Evolutionary conservation across 1,140 invertebrate genomes (phyloP), one percentile per base, ranked within the genome.

Genomic region (Tetramorium simillimum): DNA sequence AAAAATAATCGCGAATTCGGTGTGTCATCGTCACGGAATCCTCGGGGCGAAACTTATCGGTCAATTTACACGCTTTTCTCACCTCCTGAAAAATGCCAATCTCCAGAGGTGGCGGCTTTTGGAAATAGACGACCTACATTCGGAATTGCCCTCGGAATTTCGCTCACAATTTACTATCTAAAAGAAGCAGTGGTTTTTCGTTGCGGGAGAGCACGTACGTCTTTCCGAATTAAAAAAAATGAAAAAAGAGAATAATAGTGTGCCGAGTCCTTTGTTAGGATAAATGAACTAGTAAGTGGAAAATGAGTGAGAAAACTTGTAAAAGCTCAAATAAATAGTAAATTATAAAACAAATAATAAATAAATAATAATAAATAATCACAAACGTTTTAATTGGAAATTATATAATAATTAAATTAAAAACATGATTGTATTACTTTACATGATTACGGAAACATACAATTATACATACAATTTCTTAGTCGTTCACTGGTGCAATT

Each of bases 171-270:
- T 81, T 81, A 80, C 60, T 80, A 7, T 37, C 76, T 40, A 53
- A 81, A 81, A 67, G 63, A 81, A 81, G 77, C 33, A 28, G n/a
- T 37, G 73, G 24, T n/a, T 80, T 81, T 81, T 70, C 62, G 62
- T 80, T 40, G 21, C 21, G 63, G 56, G 14, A 81, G 49, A 70
- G 21, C 60, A 43, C 60, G 62, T 37, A 24, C 63, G 76, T 70
- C 21, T 24, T 56, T 56, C 16, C 14, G 10, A 70, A 70, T 70
- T 43, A 67, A 70, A 81, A 81, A 78, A 78, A 51, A n/a, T 28
- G 49, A 28, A 56, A 43, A 60, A 76, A 69, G 58, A 10, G 56
- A 65, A 49, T 80, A 67, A 69, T 56, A 18, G 10, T 16, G 14
- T n/a, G 3, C 10, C 14, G 24, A 78, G 18, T 16, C 16, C 33